These are phyloP conservation scores for Nothocercus julius DNA, from an alignment of 2,113 vertebrate genomes.

Conservation along the genomic window DNA sequence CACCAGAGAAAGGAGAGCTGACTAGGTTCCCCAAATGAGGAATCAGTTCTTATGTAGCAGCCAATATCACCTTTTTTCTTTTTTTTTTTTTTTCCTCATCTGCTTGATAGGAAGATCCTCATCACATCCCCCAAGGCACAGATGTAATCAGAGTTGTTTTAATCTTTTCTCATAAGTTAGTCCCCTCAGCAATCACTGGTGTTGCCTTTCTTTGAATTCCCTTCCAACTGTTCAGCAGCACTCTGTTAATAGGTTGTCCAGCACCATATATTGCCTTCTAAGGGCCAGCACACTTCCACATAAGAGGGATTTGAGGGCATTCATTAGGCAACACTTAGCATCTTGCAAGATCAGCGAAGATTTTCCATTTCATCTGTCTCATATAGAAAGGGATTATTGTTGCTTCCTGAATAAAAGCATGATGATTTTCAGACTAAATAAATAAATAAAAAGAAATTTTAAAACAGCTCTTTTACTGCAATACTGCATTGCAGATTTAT, in stretches of 20 bases:
- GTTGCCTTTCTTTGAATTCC: neutral
- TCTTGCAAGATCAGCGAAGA: neutral
- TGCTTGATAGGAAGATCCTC: neutral
- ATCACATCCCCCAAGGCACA: neutral
- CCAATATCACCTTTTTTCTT: neutral
- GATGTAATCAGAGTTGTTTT: slow-evolving; percentile 15
- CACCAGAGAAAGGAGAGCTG: neutral
- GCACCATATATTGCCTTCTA: neutral
- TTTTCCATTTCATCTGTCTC: neutral
- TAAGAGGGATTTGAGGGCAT: neutral
- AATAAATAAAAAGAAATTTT: neutral
- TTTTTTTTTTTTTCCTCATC: no score
- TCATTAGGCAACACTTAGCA: neutral
- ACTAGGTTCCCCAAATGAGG: neutral
- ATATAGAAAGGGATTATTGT: neutral
- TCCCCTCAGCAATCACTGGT: neutral
- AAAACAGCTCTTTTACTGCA: neutral
- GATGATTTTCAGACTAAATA: neutral
- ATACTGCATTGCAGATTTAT: neutral
- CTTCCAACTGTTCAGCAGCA: neutral
- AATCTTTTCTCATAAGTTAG: neutral
- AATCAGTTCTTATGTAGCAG: neutral
- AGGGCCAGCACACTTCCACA: neutral
- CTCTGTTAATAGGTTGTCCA: neutral
- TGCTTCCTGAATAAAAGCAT: neutral